Evolutionary conservation across 1,140 invertebrate species (phyloP), one percentile per base, ranked within the genome.

Genomic region (Cyclina sinensis): DNA sequence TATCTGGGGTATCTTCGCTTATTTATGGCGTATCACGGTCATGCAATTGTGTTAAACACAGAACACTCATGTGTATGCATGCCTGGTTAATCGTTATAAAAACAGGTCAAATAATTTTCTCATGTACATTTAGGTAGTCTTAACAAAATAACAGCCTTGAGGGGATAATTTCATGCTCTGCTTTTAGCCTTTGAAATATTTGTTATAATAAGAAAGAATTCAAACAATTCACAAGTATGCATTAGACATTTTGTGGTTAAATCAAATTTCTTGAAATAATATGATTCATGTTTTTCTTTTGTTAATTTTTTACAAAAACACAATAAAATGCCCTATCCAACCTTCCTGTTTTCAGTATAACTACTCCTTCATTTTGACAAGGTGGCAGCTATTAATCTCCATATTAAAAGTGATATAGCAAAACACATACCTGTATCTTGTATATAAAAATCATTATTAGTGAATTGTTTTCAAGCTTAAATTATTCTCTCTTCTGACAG

Each of bases 111-210:
- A 39, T 14, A 59, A 81, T 51, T 70, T 83, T 37, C 39, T 18
- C 81, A 83, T 70, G 81, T 83, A 83, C 39, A 32, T 24, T 80
- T 54, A 65, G 24, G 32, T 32, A 68, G 62, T 5, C 27, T 24
- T 0, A n/a, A 65, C 18, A 70, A 30, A 70, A 43, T 21, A 83
- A 21, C 39, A 27, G 57, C 81, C 73, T 76, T 51, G 39, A 70
- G 65, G 81, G 14, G 59, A 39, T 32, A 68, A 68, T 83, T 83
- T 83, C 43, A 83, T 83, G 62, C 81, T 83, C 32, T 83, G 57
- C 14, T 37, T 83, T 82, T 65, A 65, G 4, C 24, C 30, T 65
- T 30, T 65, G 59, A 65, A 65, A 65, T 1, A 65, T 11, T 65
- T 65, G 59, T 65, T 30, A 65, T 65, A 65, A 39, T 43, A 73